Evolutionary conservation across 2,113 vertebrate species (phyloP).

Genomic region (Recurvirostra avosetta): DNA sequence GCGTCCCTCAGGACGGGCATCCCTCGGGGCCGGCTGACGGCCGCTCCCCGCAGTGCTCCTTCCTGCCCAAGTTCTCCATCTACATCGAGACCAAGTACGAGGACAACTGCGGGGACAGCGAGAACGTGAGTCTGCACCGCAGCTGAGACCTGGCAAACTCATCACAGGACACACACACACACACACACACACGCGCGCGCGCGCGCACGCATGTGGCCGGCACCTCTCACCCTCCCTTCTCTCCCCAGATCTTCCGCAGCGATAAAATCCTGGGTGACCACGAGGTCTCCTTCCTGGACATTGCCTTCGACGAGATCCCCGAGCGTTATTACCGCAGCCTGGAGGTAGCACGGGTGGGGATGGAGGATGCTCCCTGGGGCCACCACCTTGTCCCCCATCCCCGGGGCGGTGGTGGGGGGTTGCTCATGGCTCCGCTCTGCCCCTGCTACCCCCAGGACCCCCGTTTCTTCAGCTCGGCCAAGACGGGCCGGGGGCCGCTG

Average conservation of each 20-base stretch:
- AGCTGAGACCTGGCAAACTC: background rate
- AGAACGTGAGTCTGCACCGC: constrained; percentile 49
- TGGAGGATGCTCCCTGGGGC: accelerated
- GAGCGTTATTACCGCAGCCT: constrained; percentile 75
- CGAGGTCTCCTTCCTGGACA: constrained; percentile 74
- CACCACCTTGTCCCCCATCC: background rate
- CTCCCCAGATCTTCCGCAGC: constrained; percentile 62
- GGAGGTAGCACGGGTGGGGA: constrained; percentile 40
- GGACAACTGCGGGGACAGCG: constrained; percentile 73
- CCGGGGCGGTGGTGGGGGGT: accelerated
- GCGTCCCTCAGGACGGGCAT: accelerated
- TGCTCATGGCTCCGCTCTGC: background rate
- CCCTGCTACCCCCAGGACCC: constrained; percentile 51
- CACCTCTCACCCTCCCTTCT: background rate
- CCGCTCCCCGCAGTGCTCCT: constrained; percentile 68
- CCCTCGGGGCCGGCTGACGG: background rate
- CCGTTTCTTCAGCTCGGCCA: constrained; percentile 69
- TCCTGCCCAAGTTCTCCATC: constrained; percentile 80
- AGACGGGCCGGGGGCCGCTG: constrained; percentile 72
- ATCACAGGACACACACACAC: accelerated
- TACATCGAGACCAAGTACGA: constrained; percentile 80
- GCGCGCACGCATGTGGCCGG: too few relatives aligned
- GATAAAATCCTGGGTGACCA: constrained; percentile 66
- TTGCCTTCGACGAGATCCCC: constrained; percentile 74
- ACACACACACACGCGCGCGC: accelerated